Base-by-base conservation (phyloP, 1,140 invertebrate genomes). In the Trichonephila inaurata region DNA sequence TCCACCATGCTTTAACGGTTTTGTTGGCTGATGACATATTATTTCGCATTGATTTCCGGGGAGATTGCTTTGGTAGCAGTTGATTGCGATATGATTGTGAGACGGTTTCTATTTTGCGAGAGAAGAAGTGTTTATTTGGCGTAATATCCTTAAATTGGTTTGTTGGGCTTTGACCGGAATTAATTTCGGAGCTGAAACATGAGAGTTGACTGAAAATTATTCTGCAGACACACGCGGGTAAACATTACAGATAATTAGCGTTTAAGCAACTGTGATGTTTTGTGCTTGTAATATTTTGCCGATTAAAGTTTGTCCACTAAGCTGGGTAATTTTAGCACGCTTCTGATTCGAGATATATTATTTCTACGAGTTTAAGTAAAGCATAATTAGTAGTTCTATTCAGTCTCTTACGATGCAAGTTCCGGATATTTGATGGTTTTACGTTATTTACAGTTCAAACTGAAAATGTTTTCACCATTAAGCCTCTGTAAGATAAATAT, bases 11-110 rank as follows among this genome's bases (percentile, higher is more conserved):
- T 85, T 85, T 85, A 85, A 58, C 82, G 82, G 44, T 58, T 85
- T 85, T 58, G 44, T 58, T 60, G 82, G 44, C 21, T 85, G 58
- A 85, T 85, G 82, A 85, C 82, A 60, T 85, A 85, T 85, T 85
- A 85, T 60, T 85, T 85, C 82, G 82, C 58, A 85, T 85, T 60
- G 82, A 85, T 77, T 77, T 77, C 69, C 69, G 69, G 69, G 28
- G 51, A 77, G 69, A 77, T 77, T 77, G 69, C 69, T 77, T 77
- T 77, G 51, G 51, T 51, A 51, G 51, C 51, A 51, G 51, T 51
- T 51, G 28, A 77, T 77, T 77, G 69, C 33, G 69, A 77, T 77
- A 77, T 77, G 69, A 77, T 77, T 77, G 69, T 77, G 69, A 77
- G 28, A 28, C 28, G 28, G 24, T 28, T 28, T 28, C 28, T 33